Base-by-base conservation (phyloP, 1,140 invertebrate species). In the Eubasilissa regina region DNA sequence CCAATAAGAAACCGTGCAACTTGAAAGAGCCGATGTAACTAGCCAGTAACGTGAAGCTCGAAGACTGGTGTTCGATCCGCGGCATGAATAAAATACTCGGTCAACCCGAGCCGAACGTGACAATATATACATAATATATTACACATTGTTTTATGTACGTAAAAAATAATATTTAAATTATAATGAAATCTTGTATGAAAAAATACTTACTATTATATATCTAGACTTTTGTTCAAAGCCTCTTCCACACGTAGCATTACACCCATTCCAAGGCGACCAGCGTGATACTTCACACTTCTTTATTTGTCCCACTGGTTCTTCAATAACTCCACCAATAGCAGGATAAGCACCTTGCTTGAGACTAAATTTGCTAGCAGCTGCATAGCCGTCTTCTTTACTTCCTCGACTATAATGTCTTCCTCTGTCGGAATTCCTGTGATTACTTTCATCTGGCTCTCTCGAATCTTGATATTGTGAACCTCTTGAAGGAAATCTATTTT, bases 231-330 rank as follows among this genome's bases (percentile, higher is more conserved):
- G 88, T 80, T 90, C 89, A 0, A 90, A 87, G 17, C 94, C 93
- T 74, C 90, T 89, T 4, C 93, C 93, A 84, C 94, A 95, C 1
- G 90, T 88, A 0, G 90, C 91, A 51, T 91, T 93, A 86, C 94
- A 95, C 12, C 90, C 89, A 15, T 89, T 90, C 93, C 93, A 94
- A 35, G 90, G 86, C n/a, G 91, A 89, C 94, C 93, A 94, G 11
- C 86, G 78, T 8, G 91, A 90, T 78, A 93, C 89, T 17, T 86
- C 87, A 80, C 92, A 93, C 77, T 87, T 86, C 19, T 73, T 81
- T 11, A 81, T 79, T 13, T 74, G 56, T 64, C 87, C 86, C 0
- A 86, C 70, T 25, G 77, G 68, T 44, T 83, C 56, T 75, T 79
- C 77, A 11, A 70, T 77, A 35, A 84, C 77, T n/a, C 43, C 64